Percentiles rank a stretch among this genome's conserved stretches.
phyloP scores from a whole-genome alignment of 1,140 invertebrate species.

The Bombus confusus region DNA sequence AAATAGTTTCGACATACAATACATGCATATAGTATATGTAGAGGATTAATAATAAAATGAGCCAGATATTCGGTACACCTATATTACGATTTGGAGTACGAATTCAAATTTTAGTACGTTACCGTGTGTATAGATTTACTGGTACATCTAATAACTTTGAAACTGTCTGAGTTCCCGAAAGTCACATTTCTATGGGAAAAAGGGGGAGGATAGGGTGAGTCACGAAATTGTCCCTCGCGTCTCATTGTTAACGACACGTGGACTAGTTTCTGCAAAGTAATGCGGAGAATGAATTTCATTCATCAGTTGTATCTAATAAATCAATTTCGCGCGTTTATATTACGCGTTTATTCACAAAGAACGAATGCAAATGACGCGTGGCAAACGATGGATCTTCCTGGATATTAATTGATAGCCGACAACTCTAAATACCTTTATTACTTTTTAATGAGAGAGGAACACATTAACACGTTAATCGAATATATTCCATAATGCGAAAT shows the following conservation, averaged over 20 bases:
- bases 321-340: conserved; percentile 17
- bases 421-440: background rate
- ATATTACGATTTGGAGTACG: too few species aligned
- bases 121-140: background rate
- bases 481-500: background rate
- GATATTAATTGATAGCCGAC: background rate
- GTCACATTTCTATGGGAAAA: background rate
- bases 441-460: background rate
- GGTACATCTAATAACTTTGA: background rate
- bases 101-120: background rate
- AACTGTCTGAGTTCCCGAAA: background rate
- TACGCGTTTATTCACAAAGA: background rate
- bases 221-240: conserved; percentile 18
- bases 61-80: too few species aligned
- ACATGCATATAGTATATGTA: too few species aligned
- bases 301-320: conserved; percentile 33
- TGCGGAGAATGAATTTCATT: background rate
- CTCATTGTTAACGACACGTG: background rate
- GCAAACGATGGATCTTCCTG: background rate
- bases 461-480: too few species aligned
- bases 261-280: conserved; percentile 38
- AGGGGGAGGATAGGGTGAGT: background rate
- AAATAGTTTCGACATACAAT: too few species aligned
- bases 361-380: conserved; percentile 17
- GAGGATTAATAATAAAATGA: too few species aligned